Evolutionary conservation across 2,113 vertebrate species (phyloP), one percentile per base, ranked within the genome.

Genomic region (Sebastes fasciatus): DNA sequence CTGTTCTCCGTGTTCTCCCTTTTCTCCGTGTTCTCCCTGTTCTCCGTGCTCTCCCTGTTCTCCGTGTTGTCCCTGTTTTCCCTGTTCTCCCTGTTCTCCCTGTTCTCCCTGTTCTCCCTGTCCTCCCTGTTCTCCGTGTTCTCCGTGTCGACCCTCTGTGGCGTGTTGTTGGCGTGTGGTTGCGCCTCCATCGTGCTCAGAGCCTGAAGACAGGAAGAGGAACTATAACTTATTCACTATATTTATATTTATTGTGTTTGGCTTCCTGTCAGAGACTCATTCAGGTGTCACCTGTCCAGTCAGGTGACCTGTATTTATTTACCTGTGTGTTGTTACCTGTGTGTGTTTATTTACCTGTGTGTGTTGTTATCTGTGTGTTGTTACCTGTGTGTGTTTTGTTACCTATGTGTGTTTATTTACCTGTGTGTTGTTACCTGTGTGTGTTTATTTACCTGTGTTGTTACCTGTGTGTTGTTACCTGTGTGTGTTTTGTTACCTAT

Each of bases 341-440:
- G 48, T 51, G 17, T n/a, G 17, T 55, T 19, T 79, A 96, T 55
- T 19, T 79, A 96, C 90, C 82, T 92, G 90, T 16, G 89, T 87
- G 26, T 97, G 84, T 4, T 26, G 83, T 91, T 52, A 52, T 4
- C 49, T 51, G 49, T 51, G 51, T 52, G 14, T 52, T 16, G 48
- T 49, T 52, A 52, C 51, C 49, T 49, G 48, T 49, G 48, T 14
- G 49, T 54, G 16, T 54, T 6, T 54, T 54, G 51, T 19, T 19
- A 17, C 51, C 51, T 54, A 16, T 54, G 51, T 54, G 51, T 54
- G 16, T 17, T 4, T 52, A 52, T 49, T 8, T 49, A 49, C 48
- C 48, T 49, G 48, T 49, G 48, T 49, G 45, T 46, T 46, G 45
- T 46, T 46, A 46, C 16, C 51, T 54, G 17, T 54, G 13, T 52